Evolutionary conservation across 2,888 invertebrate genomes (phyloP), one percentile per base, ranked within the genome.

Genomic region (Elegia similella): DNA sequence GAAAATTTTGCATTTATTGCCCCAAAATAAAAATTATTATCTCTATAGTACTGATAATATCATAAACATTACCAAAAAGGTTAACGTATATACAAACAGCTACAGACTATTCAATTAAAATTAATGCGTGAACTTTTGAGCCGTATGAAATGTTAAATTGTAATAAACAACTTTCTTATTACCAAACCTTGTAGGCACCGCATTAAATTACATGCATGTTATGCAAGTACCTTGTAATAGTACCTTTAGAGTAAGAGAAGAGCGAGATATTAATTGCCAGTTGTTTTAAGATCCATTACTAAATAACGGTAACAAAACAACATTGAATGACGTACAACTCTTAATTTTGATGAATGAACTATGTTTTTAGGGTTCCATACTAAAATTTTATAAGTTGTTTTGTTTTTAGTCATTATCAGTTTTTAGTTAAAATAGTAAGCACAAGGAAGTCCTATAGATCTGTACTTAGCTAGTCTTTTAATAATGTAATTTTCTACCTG

Each of bases 271-370:
- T 58, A 56, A 61, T 47, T 53, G 55, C 44, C 12, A 42, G 48
- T 42, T 56, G 54, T 60, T 61, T 59, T 42, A 47, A 59, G 55
- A 58, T 62, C 64, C 59, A 62, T 73, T 70, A 69, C 68, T 59
- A 67, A 70, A 70, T 75, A 76, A 76, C 76, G 73, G 78, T 75
- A 66, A 66, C 59, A 63, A 63, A 64, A 60, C 68, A 64, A 64
- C 62, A 60, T 58, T 46, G 46, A 68, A 65, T 73, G 72, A 75
- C 76, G 75, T 76, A 66, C 73, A 72, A 65, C 67, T 72, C 68
- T 73, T 86, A 76, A 82, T 84, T 78, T 80, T 84, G 84, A 86
- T 83, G 71, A 76, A 84, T 80, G 73, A 75, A 64, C 67, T 69
- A 47, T 52, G 56, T 43, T 48, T 62, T 58, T 57, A 38, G 38